Conservation (phyloP, 2,797 vertebrate genomes). For the Schizopygopsis pylzovi region DNA sequence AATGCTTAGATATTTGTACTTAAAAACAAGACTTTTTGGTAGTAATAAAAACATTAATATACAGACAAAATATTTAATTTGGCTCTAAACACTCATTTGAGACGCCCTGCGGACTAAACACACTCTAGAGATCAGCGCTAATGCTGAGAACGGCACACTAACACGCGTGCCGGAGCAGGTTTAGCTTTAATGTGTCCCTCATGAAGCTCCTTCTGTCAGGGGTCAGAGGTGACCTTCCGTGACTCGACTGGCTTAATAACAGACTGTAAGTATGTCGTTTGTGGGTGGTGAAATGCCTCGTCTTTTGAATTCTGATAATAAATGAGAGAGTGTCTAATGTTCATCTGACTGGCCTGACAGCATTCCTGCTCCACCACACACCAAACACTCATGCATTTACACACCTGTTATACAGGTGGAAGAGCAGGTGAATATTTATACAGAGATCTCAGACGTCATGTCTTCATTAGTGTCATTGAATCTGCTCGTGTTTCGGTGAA, state of each 20-base stretch:
- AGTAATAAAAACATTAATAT: background rate
- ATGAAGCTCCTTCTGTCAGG: background rate
- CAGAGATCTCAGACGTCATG: background rate
- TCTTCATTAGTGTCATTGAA: background rate
- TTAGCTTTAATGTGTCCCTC: background rate
- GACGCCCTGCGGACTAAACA: background rate
- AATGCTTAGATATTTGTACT: background rate
- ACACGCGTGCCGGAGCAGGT: background rate
- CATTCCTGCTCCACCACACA: slow-evolving; percentile 25
- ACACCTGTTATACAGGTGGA: background rate
- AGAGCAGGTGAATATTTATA: background rate
- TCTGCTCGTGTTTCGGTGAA: background rate
- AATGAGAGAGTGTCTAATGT: background rate
- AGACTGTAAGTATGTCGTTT: background rate
- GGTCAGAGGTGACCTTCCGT: background rate
- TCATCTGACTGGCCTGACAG: slow-evolving; percentile 2
- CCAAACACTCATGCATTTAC: background rate
- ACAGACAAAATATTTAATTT: background rate
- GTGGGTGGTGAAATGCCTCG: background rate
- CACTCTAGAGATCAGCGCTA: background rate
- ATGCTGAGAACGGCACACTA: no score
- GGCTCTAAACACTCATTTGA: background rate
- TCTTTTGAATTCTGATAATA: background rate
- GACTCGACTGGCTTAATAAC: background rate
- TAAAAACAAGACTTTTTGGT: background rate